Evolutionary conservation across 2,888 invertebrate species (phyloP), one percentile per base, ranked within the genome.

Genomic region (Strigamia transsilvanica): DNA sequence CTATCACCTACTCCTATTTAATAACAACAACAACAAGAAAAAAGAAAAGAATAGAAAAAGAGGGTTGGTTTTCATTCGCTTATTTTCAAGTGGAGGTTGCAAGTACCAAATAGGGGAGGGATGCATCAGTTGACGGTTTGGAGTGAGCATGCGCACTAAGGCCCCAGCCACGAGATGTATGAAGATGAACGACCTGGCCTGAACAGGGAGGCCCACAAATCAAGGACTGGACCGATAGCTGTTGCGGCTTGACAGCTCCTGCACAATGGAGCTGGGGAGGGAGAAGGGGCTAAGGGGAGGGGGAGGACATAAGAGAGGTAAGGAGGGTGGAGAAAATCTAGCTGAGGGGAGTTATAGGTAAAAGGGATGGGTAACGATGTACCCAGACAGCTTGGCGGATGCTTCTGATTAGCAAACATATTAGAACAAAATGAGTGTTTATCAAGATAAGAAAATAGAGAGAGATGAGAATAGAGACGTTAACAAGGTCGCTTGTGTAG

Each of bases 331-430:
- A 73, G 12, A 73, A 12, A 73, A 73, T 27, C 73, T 23, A 73
- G 32, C 23, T 7, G 32, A 34, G 78, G 38, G 38, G 78, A 78
- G 32, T 78, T 32, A 46, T 32, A 27, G n/a, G 18, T 78, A 78
- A 78, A 78, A 38, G 78, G 38, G 78, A 78, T 78, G 78, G 78
- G 78, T 78, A 78, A 78, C 78, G 78, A 78, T 32, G 78, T 78
- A 78, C 61, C 61, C 61, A 61, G 61, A 61, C 61, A 61, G 61
- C 61, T 61, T 61, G 61, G 61, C 61, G 61, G 61, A 61, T 61
- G 21, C 21, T 61, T 61, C 21, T 61, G 61, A 61, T 61, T 61
- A 61, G 61, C 21, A 23, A 61, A 61, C 61, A 61, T 61, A 61
- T 61, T 61, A 61, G 61, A 61, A 61, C 61, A 61, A 61, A 61